Conservation (phyloP, 2,113 vertebrate genomes). For the Ciconia stormi region DNA sequence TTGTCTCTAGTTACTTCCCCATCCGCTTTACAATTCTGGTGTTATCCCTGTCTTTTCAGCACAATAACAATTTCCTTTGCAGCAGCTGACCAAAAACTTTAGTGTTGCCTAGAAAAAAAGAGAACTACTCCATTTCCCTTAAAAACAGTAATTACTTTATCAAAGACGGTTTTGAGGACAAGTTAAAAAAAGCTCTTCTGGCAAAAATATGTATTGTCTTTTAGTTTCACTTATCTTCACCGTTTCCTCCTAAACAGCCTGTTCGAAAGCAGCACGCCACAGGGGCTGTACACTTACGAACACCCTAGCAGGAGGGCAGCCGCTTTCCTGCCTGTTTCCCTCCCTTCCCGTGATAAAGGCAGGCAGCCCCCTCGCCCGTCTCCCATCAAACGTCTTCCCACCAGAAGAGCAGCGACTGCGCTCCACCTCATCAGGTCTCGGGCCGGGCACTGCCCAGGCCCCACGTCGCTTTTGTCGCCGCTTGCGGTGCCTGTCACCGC, state of each 20-base stretch:
- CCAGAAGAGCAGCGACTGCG: accelerated
- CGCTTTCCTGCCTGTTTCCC: background rate
- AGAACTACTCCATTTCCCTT: background rate
- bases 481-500: background rate
- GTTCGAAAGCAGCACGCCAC: background rate
- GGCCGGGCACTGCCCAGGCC: background rate
- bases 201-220: accelerated
- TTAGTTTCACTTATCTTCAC: background rate
- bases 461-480: accelerated
- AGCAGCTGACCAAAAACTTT: background rate
- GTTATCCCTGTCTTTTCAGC: background rate
- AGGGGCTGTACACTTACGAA: accelerated
- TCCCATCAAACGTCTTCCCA: background rate
- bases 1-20: background rate
- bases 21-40: background rate
- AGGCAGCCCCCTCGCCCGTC: accelerated
- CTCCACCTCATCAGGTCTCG: background rate
- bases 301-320: accelerated
- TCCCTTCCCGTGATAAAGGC: background rate
- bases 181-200: background rate
- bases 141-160: background rate
- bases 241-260: background rate
- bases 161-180: background rate
- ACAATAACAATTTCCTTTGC: background rate
- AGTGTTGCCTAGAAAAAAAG: background rate